Evolutionary conservation across 2,797 vertebrate genomes (phyloP), one percentile per base, ranked within the genome.

Genomic region (Scarus forsteni): DNA sequence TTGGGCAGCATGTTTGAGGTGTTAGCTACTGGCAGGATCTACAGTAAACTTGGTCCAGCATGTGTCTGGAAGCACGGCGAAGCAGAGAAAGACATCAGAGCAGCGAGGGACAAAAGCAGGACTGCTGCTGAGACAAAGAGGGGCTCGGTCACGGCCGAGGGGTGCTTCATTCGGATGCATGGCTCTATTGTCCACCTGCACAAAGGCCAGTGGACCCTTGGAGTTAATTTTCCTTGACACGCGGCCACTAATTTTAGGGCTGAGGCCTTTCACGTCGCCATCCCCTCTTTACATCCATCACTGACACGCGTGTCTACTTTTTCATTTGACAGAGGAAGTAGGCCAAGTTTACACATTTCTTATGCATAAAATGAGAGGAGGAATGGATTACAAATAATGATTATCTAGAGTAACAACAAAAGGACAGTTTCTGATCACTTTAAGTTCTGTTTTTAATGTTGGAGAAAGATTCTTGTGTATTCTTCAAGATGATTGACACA

Each of bases 221-320:
- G 88, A 93, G 89, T 93, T 93, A 76, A 90, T 92, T 91, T 91
- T 89, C 81, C 72, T 74, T 81, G 88, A 93, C 91, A 91, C 80
- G 46, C 66, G 71, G 88, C 78, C 84, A 83, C 89, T 92, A 87
- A 93, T 93, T 94, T 92, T 78, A 71, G 67, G 66, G 79, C 61
- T 56, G 75, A 82, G 77, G 77, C 79, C 77, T 50, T 74, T 80
- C 75, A 73, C 72, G 18, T 84, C 73, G 73, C 81, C 71, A 85
- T 84, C 76, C 77, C 75, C 75, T 64, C 66, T 43, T 52, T 58
- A 59, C 88, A 87, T 89, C 76, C 68, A 86, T 85, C 77, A 88
- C 3, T 39, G 75, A 74, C 75, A 72, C 73, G 39, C 49, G 66
- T 27, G 70, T 60, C 70, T 34, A 56, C 16, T 49, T 56, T 74